These are phyloP conservation scores for Lepisosteus oculatus DNA, from an alignment of 2,113 vertebrate species.

Conservation along the genomic window DNA sequence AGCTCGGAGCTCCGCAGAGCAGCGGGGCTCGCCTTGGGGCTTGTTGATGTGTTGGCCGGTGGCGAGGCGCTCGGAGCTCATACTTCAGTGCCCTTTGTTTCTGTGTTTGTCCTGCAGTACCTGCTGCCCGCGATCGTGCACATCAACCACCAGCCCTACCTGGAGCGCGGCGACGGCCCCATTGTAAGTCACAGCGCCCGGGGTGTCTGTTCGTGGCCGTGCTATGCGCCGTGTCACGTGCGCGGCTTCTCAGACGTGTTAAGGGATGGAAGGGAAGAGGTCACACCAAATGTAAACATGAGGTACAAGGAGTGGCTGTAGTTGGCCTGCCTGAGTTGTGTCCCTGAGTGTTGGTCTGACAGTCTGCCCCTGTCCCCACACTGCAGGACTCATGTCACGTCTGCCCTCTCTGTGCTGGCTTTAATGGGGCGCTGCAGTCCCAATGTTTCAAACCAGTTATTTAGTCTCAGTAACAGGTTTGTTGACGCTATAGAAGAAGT, in stretches of 20 bases:
- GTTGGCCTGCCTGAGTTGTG: no score
- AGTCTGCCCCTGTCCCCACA: neutral
- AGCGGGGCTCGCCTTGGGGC: neutral
- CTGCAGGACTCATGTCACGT: no score
- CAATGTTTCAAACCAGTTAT: no score
- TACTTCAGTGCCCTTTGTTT: neutral
- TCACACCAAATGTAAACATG: no score
- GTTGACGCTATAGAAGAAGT: no score
- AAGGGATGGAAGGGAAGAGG: neutral
- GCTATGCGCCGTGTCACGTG: neutral
- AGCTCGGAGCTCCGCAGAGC: neutral
- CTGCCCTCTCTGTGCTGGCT: no score
- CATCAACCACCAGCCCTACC: conserved; percentile 96
- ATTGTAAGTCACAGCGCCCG: conserved; percentile 78
- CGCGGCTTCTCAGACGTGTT: neutral
- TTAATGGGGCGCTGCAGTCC: no score
- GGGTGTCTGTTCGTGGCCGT: neutral
- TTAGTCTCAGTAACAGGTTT: no score
- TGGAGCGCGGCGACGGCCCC: conserved; percentile 95
- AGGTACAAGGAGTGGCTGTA: no score
- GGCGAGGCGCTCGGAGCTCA: neutral
- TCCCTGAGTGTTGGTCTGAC: neutral
- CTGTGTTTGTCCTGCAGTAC: conserved; percentile 69
- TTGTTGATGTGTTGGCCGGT: neutral
- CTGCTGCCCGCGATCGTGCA: conserved; percentile 94